These are phyloP conservation scores for Leptatherina wallacei DNA, from an alignment of 2,797 vertebrate species.

Conservation along the genomic window DNA sequence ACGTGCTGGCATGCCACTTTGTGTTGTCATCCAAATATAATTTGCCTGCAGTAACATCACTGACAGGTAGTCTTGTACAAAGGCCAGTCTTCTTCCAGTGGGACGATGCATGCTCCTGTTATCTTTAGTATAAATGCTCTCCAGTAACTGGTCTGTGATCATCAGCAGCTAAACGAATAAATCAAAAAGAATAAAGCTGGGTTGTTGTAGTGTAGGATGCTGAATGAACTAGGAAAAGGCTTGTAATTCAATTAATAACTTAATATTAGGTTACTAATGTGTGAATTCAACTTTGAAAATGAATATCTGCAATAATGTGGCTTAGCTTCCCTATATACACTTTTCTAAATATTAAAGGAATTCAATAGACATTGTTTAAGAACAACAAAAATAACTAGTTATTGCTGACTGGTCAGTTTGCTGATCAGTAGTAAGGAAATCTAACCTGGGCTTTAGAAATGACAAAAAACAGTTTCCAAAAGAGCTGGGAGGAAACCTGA, in stretches of 20 bases:
- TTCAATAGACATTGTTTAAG: not conserved
- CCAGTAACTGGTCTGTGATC: constrained; percentile 39
- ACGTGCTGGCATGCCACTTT: not conserved
- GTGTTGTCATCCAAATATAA: constrained; percentile 42
- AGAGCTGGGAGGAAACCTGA: no score
- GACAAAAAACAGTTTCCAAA: not conserved
- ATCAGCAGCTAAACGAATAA: constrained; percentile 32
- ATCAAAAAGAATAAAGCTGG: constrained; percentile 23
- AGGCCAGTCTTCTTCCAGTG: constrained; percentile 25
- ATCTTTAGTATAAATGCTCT: constrained; percentile 42
- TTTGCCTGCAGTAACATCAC: constrained; percentile 20
- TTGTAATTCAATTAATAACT: no score
- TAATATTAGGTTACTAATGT: not conserved
- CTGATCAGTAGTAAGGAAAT: not conserved
- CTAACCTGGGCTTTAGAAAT: no score
- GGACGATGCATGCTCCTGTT: constrained; percentile 30
- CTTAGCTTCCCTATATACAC: not conserved
- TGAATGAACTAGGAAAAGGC: not conserved
- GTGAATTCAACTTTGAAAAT: not conserved
- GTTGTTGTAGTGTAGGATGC: constrained; percentile 2
- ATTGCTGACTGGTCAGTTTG: not conserved
- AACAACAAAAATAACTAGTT: no score
- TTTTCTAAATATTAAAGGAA: not conserved
- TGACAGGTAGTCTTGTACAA: constrained; percentile 32
- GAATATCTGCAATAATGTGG: not conserved